Base-by-base conservation (phyloP, 2,113 vertebrate genomes). In the Brachyhypopomus occidentalis region DNA sequence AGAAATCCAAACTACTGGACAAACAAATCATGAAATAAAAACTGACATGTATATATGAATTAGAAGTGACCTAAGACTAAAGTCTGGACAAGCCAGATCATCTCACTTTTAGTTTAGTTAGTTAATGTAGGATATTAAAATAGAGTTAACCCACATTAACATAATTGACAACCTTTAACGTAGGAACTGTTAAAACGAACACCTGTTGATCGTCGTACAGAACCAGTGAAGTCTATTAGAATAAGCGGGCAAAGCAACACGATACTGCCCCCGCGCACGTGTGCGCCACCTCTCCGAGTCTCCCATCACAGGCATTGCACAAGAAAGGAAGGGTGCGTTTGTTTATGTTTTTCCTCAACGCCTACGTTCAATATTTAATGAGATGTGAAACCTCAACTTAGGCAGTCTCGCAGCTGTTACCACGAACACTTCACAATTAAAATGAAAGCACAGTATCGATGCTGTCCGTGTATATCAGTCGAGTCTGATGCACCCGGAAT, bases 361-460 rank as follows among this genome's bases (percentile, higher is more conserved):
- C 86, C 88, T 22, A 77, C 38, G 52, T 19, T 94, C 81, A 93
- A 94, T 93, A 91, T 92, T 94, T 91, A 86, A 93, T 92, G 89
- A 84, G 70, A 38, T 6, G 38, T 87, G 90, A 89, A 89, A 90
- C 87, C 83, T 86, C 87, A 83, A 80, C 86, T 86, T 82, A 69
- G 38, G 58, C 89, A 83, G 89, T 76, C 83, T 90, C 88, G 85
- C 92, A 92, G 90, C 91, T 93, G 92, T 93, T 93, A 66, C 67
- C 66, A 77, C 75, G n/a, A 84, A 77, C 70, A 71, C 64, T 64
- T 14, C 25, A 36, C 69, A 22, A 72, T 63, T 76, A 72, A 75
- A 82, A 75, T 56, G 83, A 82, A 76, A 70, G 80, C 1, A 36
- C 19, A 27, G 45, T 80, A 79, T 75, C 59, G 22, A 27, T 56